Conservation (phyloP, 2,797 vertebrate genomes). For the Thalassophryne amazonica region DNA sequence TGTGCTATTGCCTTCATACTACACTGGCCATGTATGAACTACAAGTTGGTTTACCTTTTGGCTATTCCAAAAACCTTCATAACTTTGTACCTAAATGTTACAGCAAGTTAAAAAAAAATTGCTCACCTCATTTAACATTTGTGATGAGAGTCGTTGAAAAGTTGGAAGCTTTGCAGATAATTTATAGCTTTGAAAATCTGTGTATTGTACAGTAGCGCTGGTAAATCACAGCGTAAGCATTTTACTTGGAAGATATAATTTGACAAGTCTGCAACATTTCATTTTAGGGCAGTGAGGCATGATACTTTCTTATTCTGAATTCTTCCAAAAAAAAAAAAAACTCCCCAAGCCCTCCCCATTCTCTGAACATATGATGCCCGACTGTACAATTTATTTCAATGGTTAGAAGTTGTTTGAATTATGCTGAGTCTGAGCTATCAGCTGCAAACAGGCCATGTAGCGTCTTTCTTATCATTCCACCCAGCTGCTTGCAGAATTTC, state of each 20-base stretch:
- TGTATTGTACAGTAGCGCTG: conserved; percentile 26
- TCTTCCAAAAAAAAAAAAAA: too few relatives aligned
- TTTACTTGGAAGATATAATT: conserved; percentile 58
- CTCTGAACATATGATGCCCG: conserved; percentile 59
- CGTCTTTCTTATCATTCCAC: conserved; percentile 71
- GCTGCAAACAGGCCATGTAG: conserved; percentile 69
- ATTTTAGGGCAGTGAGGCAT: conserved; percentile 57
- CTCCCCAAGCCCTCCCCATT: too few relatives aligned
- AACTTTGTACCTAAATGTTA: neutral
- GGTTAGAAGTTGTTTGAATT: conserved; percentile 74
- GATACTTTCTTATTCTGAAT: conserved; percentile 51
- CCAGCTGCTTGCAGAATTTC: conserved; percentile 63
- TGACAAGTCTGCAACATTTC: conserved; percentile 63
- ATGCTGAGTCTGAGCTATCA: conserved; percentile 76
- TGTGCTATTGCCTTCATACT: conserved; percentile 42
- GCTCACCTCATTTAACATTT: conserved; percentile 5
- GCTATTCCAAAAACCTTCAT: conserved; percentile 22
- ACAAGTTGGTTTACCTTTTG: conserved; percentile 42
- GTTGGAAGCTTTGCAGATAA: conserved; percentile 22
- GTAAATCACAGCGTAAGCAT: conserved; percentile 55
- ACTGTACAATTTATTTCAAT: conserved; percentile 72
- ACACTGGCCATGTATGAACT: conserved; percentile 41
- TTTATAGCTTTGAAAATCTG: conserved; percentile 23
- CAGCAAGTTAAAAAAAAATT: conserved; percentile 1
- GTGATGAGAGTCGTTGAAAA: conserved; percentile 4